Conservation (phyloP, 1,140 invertebrate genomes). For the Cydia fagiglandana region DNA sequence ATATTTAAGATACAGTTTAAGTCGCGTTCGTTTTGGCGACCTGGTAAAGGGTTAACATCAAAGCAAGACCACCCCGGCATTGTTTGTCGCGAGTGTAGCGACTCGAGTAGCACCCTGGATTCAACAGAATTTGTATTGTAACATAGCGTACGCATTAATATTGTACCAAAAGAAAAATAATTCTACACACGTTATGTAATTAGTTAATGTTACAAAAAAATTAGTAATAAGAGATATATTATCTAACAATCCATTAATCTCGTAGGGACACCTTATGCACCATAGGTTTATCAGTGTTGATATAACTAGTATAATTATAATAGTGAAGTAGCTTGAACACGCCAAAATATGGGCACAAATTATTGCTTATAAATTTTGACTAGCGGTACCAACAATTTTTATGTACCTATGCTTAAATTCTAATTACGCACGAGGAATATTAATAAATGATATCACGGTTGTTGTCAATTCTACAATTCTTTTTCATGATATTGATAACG, state of each 20-base stretch:
- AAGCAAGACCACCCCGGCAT: background rate
- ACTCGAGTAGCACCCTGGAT: slow-evolving; percentile 46
- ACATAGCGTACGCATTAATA: slow-evolving; percentile 42
- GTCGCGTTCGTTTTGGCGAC: background rate
- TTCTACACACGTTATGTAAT: slow-evolving; percentile 45
- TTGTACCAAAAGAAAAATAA: slow-evolving; percentile 45
- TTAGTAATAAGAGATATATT: slow-evolving; percentile 48
- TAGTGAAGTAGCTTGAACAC: slow-evolving; percentile 34
- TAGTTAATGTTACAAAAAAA: slow-evolving; percentile 50
- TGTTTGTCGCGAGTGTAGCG: background rate
- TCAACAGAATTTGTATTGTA: slow-evolving; percentile 32
- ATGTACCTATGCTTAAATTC: too few relatives aligned
- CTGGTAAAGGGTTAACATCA: background rate
- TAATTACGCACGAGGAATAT: too few relatives aligned
- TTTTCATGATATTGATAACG: too few relatives aligned
- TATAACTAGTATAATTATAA: slow-evolving; percentile 41
- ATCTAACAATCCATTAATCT: slow-evolving; percentile 59
- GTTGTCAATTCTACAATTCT: too few relatives aligned
- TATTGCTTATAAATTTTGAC: background rate
- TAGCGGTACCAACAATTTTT: too few relatives aligned
- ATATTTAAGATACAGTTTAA: too few relatives aligned
- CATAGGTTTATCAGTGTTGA: slow-evolving; percentile 56
- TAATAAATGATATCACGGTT: too few relatives aligned
- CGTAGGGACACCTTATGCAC: slow-evolving; percentile 60
- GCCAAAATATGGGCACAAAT: background rate